These are phyloP conservation scores for Acanthurus leucopareius DNA, from an alignment of 2,797 vertebrate species.

Conservation along the genomic window DNA sequence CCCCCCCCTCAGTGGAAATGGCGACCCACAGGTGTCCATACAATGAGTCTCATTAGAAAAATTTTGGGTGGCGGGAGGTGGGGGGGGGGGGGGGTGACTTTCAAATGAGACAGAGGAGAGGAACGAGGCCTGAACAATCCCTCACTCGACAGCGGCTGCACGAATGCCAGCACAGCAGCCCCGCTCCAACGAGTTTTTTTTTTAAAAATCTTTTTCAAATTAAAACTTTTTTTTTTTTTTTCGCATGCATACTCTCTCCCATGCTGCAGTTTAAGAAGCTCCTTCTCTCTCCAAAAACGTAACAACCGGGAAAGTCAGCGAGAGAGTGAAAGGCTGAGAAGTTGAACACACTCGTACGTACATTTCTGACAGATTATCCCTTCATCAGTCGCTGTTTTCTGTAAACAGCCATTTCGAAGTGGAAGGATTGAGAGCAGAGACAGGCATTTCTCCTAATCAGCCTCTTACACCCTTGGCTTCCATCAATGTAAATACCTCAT, in stretches of 20 bases:
- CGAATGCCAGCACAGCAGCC: constrained; percentile 7
- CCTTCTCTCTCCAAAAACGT: neutral
- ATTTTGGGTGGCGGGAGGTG: constrained; percentile 43
- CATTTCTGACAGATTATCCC: constrained; percentile 75
- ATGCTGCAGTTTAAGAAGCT: neutral
- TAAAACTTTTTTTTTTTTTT: neutral
- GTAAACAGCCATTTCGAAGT: constrained; percentile 79
- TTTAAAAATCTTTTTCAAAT: neutral
- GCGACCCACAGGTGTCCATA: constrained; percentile 78
- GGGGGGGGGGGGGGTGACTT: constrained; percentile 49
- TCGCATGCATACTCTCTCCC: neutral
- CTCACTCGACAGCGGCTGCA: constrained; percentile 3
- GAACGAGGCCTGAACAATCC: constrained; percentile 25
- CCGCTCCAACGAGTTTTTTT: neutral
- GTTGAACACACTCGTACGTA: constrained; percentile 15
- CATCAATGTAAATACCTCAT: constrained; percentile 71
- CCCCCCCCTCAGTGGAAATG: constrained; percentile 50
- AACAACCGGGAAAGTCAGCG: constrained; percentile 8
- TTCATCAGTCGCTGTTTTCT: constrained; percentile 71
- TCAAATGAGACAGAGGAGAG: constrained; percentile 48
- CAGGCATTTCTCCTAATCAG: constrained; percentile 72
- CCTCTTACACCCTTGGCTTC: constrained; percentile 64
- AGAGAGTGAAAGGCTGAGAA: constrained; percentile 27
- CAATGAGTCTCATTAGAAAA: constrained; percentile 65
- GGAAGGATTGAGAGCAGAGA: constrained; percentile 75